Base-by-base conservation (phyloP, 2,797 vertebrate species). In the Hippocampus kuda region DNA sequence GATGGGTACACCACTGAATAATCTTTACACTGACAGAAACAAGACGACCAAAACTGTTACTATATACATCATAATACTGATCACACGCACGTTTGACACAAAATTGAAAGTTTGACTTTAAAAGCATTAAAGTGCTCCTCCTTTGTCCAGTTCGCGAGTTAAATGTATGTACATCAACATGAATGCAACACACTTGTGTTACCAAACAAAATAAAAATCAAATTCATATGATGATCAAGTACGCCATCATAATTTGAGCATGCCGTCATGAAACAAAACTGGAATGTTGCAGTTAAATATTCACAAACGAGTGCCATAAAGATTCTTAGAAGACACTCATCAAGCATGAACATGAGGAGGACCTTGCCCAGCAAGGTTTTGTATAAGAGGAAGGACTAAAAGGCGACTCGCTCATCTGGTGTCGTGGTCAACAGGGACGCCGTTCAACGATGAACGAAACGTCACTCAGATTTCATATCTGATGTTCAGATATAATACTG, bases 321-420 rank as follows among this genome's bases (percentile, higher is more conserved):
- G 41, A 76, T n/a, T 74, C 41, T 22, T 54, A 34, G 27, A 78
- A 85, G 53, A 84, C 69, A 72, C 44, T 71, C 68, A 78, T 68
- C 77, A 77, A 73, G 67, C 72, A 80, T 88, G 70, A 84, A 77
- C 75, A 80, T 57, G 7, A 74, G 66, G 34, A 76, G 63, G 72
- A 84, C 88, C 90, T 91, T 87, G 88, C 85, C 87, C 90, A 85
- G 91, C 91, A 92, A 92, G 91, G 86, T 65, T 77, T 82, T 80
- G 70, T 65, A 75, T 26, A 76, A 44, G 5, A 44, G n/a, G 56
- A 79, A 72, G 44, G 51, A 77, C 63, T n/a, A 68, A 76, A 77
- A 85, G 69, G 63, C 67, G 72, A 77, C 65, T 42, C 26, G 56
- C 27, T 79, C 48, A 34, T 72, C 66, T 77, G 60, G 26, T 73